These are phyloP conservation scores for Megalonaias nervosa DNA, from an alignment of 1,140 invertebrate genomes.

Conservation along the genomic window DNA sequence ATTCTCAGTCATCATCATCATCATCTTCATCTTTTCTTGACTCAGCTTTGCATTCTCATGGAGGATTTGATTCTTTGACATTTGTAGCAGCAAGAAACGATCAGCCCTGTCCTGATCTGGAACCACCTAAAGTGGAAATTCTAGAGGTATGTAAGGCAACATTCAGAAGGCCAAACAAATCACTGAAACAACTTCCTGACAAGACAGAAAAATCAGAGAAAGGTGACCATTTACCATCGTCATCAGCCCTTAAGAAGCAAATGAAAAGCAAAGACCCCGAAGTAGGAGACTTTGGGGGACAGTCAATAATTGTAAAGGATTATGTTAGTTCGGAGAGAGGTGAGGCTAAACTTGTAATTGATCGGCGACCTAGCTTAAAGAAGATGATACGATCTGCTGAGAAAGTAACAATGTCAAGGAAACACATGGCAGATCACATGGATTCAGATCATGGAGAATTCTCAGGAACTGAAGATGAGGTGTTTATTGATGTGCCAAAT, in stretches of 20 bases:
- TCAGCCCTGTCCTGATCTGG: constrained; percentile 18
- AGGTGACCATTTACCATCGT: too few relatives aligned
- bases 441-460: constrained; percentile 37
- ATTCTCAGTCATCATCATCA: constrained; percentile 33
- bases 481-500: constrained; percentile 34
- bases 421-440: constrained; percentile 39
- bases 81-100: too few relatives aligned
- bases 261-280: too few relatives aligned
- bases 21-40: constrained; percentile 18
- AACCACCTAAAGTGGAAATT: constrained; percentile 53
- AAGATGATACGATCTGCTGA: constrained; percentile 41
- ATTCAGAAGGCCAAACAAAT: too few relatives aligned
- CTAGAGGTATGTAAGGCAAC: constrained; percentile 42
- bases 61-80: too few relatives aligned
- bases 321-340: constrained; percentile 44
- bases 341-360: constrained; percentile 54
- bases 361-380: constrained; percentile 52
- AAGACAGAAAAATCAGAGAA: too few relatives aligned
- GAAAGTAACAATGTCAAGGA: constrained; percentile 39
- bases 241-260: too few relatives aligned
- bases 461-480: constrained; percentile 45
- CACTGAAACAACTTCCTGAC: too few relatives aligned
- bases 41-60: not conserved
- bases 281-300: too few relatives aligned
- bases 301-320: not conserved